Evolutionary conservation across 2,888 invertebrate genomes (phyloP), one percentile per base, ranked within the genome.

Genomic region (Magallana nippona): DNA sequence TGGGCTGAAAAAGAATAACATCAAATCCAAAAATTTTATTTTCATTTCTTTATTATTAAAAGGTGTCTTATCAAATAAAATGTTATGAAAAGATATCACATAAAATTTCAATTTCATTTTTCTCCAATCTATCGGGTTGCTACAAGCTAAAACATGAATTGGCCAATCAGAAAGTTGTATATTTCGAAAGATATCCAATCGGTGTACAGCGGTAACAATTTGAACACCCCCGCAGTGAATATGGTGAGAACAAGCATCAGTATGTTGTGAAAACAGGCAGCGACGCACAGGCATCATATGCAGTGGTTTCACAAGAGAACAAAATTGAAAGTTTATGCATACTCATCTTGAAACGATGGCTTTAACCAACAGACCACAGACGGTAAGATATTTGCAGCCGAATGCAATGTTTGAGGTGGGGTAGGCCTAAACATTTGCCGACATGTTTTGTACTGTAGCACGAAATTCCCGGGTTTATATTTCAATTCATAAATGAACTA

Each of bases 161-260:
- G 80, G 77, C 91, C 91, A 91, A 91, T 90, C 85, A 89, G 71
- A 85, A 83, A 83, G 83, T 86, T 90, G 90, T 90, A 89, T 84
- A 88, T 88, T 79, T 81, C 71, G 44, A 13, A 13, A 57, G 79
- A 84, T 22, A 83, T 62, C 91, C 90, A 91, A 91, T 91, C 84
- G 88, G 82, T 85, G 82, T 32, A 44, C 77, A 85, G 87, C 89
- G 89, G 90, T 89, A 88, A 83, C 82, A 86, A 85, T 89, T 91
- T 89, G 89, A 88, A 91, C 88, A 84, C 85, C 86, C 84, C 88
- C 87, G 89, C 88, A 86, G 84, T 55, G 84, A 90, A 85, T 82
- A 87, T 83, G 84, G 83, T 84, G 86, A 86, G 87, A 83, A 80
- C 83, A 83, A 85, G 83, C 85, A 86, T 55, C 83, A 86, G 82